A percentile compares a stretch with the other conserved stretches of the same genome.
These are phyloP conservation scores for Limnephilus marmoratus DNA, from an alignment of 2,888 invertebrate species.

Conservation along the genomic window DNA sequence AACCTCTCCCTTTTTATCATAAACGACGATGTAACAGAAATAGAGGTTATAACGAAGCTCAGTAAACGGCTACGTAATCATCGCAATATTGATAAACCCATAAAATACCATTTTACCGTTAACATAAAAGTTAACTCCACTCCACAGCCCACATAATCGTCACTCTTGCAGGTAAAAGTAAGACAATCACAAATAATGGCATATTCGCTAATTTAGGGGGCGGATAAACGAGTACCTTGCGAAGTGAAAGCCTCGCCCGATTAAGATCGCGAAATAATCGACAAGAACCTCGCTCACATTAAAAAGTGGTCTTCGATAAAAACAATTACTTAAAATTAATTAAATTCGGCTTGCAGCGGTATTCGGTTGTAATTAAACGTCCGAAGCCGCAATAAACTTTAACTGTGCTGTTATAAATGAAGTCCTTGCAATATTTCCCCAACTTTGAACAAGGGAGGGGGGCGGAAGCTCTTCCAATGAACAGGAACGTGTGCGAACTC, in stretches of 20 bases:
- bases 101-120: not conserved
- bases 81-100: not conserved
- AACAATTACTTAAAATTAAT: constrained; percentile 65
- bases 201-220: not conserved
- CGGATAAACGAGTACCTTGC: not conserved
- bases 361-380: constrained; percentile 62
- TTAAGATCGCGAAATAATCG: constrained; percentile 18
- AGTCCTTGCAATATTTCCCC: constrained; percentile 37
- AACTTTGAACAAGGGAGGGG: constrained; percentile 27
- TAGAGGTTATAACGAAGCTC: not conserved
- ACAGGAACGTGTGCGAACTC: constrained; percentile 10
- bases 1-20: not conserved
- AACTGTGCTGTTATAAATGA: constrained; percentile 64
- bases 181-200: not conserved
- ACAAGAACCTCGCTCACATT: constrained; percentile 35
- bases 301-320: constrained; percentile 62
- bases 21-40: not conserved
- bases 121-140: not conserved
- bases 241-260: not conserved
- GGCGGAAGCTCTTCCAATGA: not conserved
- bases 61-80: not conserved
- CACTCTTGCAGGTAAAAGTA: not conserved
- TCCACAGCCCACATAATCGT: not conserved
- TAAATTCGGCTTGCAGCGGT: constrained; percentile 56
- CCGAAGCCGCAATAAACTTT: constrained; percentile 63